Conservation (phyloP, 2,888 invertebrate genomes). For the Eupeodes latifasciatus region DNA sequence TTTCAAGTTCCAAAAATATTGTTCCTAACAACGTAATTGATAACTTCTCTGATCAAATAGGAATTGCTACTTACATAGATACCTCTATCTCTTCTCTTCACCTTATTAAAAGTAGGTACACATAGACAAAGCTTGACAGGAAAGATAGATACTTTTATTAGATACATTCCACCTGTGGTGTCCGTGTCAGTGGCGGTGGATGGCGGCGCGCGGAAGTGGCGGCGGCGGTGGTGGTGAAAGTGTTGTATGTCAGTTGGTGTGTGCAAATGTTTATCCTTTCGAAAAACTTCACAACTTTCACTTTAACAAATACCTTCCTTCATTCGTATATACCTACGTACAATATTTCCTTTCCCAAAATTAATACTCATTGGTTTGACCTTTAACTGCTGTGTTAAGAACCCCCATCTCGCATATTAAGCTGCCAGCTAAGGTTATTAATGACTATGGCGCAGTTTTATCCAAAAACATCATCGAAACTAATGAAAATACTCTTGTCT, state of each 20-base stretch:
- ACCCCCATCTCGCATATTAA: constrained; percentile 18
- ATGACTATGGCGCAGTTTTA: constrained; percentile 39
- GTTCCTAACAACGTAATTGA: constrained; percentile 11
- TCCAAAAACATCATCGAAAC: constrained; percentile 15
- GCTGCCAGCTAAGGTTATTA: constrained; percentile 56
- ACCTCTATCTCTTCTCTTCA: too few species aligned
- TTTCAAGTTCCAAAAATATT: constrained; percentile 6
- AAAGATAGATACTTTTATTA: constrained; percentile 20
- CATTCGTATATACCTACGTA: neutral
- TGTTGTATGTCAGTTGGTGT: too few species aligned
- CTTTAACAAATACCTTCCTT: constrained; percentile 4
- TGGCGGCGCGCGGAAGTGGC: too few species aligned
- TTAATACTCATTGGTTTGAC: constrained; percentile 42
- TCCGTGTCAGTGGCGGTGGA: too few species aligned
- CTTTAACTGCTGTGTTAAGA: constrained; percentile 20
- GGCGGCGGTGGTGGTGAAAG: too few species aligned
- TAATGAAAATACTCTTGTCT: constrained; percentile 11
- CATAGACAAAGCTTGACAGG: neutral
- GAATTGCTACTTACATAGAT: neutral
- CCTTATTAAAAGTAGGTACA: too few species aligned
- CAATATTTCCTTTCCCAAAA: constrained; percentile 25
- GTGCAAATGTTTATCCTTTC: constrained; percentile 27
- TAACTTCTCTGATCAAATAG: constrained; percentile 18
- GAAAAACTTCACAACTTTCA: constrained; percentile 24
- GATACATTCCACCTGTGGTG: constrained; percentile 8